Evolutionary conservation across 2,113 vertebrate genomes (phyloP).

Genomic region (Notarius quadriscutis): DNA sequence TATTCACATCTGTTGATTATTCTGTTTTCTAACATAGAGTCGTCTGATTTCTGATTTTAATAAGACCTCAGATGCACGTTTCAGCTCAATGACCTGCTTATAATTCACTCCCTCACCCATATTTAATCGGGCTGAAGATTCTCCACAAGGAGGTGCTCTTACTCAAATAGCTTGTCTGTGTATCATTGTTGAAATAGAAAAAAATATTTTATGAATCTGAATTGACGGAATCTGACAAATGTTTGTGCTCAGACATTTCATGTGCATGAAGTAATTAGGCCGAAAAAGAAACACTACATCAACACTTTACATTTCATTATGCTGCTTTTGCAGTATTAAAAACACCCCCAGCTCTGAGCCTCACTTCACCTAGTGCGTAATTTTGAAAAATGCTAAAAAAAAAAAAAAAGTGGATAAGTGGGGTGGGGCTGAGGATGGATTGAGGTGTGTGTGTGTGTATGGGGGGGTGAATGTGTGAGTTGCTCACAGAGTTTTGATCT

Average conservation of each 20-base stretch:
- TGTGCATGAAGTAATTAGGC: not conserved
- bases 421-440: too few species aligned
- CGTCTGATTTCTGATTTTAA: not conserved
- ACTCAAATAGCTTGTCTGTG: not conserved
- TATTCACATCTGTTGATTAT: not conserved
- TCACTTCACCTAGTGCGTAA: too few species aligned
- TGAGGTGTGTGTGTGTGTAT: too few species aligned
- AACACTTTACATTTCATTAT: not conserved
- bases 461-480: too few species aligned
- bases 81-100: not conserved
- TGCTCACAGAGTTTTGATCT: too few species aligned
- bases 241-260: not conserved
- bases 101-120: not conserved
- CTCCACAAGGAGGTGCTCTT: slow-evolving; percentile 4
- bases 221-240: not conserved
- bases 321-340: not conserved
- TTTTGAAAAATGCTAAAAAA: too few species aligned
- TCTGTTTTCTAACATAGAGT: not conserved
- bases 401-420: too few species aligned
- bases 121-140: not conserved
- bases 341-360: not conserved
- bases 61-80: not conserved
- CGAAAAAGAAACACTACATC: not conserved
- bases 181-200: not conserved
- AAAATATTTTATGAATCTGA: not conserved